Base-by-base conservation (phyloP, 2,113 vertebrate species). In the Jaculus jaculus region DNA sequence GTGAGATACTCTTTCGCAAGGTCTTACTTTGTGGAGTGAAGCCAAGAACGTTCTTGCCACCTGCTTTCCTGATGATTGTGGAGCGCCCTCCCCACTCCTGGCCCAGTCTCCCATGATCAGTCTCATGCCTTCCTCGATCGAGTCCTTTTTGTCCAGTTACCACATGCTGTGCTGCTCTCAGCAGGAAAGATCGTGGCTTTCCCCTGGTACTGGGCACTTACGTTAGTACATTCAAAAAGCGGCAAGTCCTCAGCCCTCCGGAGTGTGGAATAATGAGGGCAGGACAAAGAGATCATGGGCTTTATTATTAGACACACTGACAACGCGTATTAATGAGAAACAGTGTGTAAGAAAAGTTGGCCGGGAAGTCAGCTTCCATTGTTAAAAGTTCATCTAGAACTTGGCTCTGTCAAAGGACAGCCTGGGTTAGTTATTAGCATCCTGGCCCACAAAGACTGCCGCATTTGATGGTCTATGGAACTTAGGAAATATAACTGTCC, bases 241-340 rank as follows among this genome's bases (percentile, higher is more conserved):
- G 37, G 7, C 18, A 73, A 54, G 32, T 10, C 32, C 63, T 26
- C 16, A 93, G 66, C 82, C 94, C 85, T 82, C 94, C 69, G 10
- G 90, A 92, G 91, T 68, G 69, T 37, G n/a, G 75, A 91, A 94
- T 96, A 97, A 97, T 94, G 96, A 96, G 69, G 32, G 60, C 71
- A 90, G 30, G 94, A 96, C 90, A 94, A 97, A 98, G 84, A 77
- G 66, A 94, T 77, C 75, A 60, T 89, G 85, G 90, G 69, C 91
- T 96, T 96, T 96, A 91, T 95, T 94, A 28, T 92, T 94, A 93
- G 91, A 88, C 23, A 37, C 92, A 87, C 94, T 95, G 95, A 81
- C 68, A 92, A 97, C 89, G 94, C 79, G 90, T 79, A 86, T 95
- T 97, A 96, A 93, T 96, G 82, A 94, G 93, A 84, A 97, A 93